Percentiles rank a stretch among this genome's conserved stretches.
Conservation (phyloP, 1,140 invertebrate species). For the Propsilocerus akamusi region DNA sequence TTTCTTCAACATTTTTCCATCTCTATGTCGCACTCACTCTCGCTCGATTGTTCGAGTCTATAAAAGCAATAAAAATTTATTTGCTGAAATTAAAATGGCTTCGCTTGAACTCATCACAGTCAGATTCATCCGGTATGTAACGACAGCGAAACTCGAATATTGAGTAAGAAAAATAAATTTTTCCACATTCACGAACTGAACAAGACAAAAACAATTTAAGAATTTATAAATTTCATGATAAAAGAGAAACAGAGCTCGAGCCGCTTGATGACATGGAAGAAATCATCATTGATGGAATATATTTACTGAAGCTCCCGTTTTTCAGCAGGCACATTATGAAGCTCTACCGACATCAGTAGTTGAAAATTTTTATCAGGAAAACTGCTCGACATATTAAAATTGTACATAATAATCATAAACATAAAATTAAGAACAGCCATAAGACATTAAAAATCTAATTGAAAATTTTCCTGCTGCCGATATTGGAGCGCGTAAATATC, state of each 20-base stretch:
- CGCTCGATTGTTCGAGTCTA: neutral
- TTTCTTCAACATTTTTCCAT: neutral
- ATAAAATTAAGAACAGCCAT: neutral
- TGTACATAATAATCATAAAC: neutral
- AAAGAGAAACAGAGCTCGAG: neutral
- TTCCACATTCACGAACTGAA: neutral
- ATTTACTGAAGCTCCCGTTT: too few species aligned
- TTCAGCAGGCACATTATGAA: too few species aligned
- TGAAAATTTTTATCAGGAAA: too few species aligned
- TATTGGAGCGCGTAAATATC: too few species aligned
- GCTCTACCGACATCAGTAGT: too few species aligned
- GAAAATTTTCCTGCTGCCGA: neutral
- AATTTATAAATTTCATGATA: neutral
- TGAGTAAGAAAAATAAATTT: neutral
- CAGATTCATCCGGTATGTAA: too few species aligned
- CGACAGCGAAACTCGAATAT: too few species aligned
- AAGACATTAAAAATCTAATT: conserved; percentile 1
- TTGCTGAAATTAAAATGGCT: neutral
- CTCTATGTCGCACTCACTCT: neutral
- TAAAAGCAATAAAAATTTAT: neutral
- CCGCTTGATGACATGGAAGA: neutral
- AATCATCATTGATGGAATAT: neutral
- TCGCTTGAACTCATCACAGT: too few species aligned
- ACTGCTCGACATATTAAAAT: too few species aligned
- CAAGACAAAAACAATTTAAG: neutral